Evolutionary conservation across 2,888 invertebrate species (phyloP).

Genomic region (Latrodectus hesperus): DNA sequence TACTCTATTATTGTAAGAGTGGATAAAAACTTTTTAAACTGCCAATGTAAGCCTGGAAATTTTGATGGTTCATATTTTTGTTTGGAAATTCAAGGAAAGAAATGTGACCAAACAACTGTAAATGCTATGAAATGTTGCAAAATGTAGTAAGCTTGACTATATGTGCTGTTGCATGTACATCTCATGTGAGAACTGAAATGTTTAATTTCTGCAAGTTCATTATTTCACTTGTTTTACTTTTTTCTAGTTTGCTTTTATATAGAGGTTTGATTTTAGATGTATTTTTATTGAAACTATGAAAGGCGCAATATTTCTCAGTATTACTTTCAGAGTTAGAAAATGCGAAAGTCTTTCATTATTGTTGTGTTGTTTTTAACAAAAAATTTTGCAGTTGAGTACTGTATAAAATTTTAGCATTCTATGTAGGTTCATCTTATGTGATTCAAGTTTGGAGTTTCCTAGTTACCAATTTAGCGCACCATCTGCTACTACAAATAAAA

Average conservation of each 20-base stretch:
- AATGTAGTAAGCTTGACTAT: slow-evolving; percentile 31
- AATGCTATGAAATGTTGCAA: slow-evolving; percentile 35
- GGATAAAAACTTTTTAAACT: slow-evolving; percentile 32
- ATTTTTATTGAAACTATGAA: slow-evolving; percentile 2
- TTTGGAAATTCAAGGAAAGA: slow-evolving; percentile 21
- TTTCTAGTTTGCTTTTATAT: slow-evolving; percentile 24
- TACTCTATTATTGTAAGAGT: slow-evolving; percentile 32
- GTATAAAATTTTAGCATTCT: slow-evolving; percentile 36
- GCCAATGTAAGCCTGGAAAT: slow-evolving; percentile 13
- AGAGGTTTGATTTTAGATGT: slow-evolving; percentile 24
- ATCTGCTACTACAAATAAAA: slow-evolving; percentile 41
- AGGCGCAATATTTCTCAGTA: slow-evolving; percentile 50
- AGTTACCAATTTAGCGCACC: slow-evolving; percentile 44
- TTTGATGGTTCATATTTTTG: slow-evolving; percentile 25
- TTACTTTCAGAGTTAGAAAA: slow-evolving; percentile 40
- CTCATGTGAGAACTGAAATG: slow-evolving; percentile 24
- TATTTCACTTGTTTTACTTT: slow-evolving; percentile 22
- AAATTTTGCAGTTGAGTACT: slow-evolving; percentile 32
- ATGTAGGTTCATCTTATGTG: slow-evolving; percentile 43
- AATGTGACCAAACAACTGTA: slow-evolving; percentile 36
- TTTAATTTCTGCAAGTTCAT: slow-evolving; percentile 19
- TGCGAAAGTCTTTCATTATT: slow-evolving; percentile 49
- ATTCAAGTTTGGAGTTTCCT: slow-evolving; percentile 62
- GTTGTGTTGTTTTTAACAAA: slow-evolving; percentile 46
- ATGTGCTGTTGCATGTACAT: slow-evolving; percentile 35